These are phyloP conservation scores for Astropecten irregularis DNA, from an alignment of 53 echinoderm and acorn worm genomes.

Conservation along the genomic window DNA sequence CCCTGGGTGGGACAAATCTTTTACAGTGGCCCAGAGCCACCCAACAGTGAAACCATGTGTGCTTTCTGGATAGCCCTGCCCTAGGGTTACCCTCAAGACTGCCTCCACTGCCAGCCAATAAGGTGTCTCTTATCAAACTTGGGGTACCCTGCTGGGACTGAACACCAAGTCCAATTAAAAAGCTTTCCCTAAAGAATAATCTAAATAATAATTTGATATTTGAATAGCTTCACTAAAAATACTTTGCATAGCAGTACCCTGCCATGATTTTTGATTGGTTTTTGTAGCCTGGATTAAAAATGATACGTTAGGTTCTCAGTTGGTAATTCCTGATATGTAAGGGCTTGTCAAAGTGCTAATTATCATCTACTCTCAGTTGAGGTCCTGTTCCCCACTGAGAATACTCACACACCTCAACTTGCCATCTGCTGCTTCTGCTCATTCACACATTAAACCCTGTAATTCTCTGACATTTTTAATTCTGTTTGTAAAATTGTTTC, in stretches of 20 bases:
- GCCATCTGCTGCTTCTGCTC: slow-evolving; percentile 46
- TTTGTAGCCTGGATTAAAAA: neutral
- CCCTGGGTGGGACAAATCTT: too few relatives aligned
- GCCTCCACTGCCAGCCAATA: too few relatives aligned
- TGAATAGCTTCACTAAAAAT: slow-evolving; percentile 5
- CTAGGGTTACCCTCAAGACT: too few relatives aligned
- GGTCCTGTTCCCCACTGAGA: slow-evolving; percentile 19
- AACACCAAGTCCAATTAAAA: slow-evolving; percentile 33
- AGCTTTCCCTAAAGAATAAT: too few relatives aligned
- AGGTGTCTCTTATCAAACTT: slow-evolving; percentile 39
- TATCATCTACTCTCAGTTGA: neutral
- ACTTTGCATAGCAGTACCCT: slow-evolving; percentile 47
- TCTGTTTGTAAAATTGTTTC: too few relatives aligned
- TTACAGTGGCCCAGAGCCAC: too few relatives aligned
- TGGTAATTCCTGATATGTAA: neutral
- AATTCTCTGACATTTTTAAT: too few relatives aligned
- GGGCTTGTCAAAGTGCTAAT: slow-evolving; percentile 21
- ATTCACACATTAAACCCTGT: slow-evolving; percentile 32
- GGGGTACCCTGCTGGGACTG: slow-evolving; percentile 9
- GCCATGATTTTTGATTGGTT: slow-evolving; percentile 50
- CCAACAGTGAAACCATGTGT: too few relatives aligned
- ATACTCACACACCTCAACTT: neutral
- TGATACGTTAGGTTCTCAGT: too few relatives aligned
- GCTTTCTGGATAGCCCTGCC: too few relatives aligned
- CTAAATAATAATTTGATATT: slow-evolving; percentile 18